Evolutionary conservation across 2,113 vertebrate genomes (phyloP).

Genomic region (Pseudopipra pipra): DNA sequence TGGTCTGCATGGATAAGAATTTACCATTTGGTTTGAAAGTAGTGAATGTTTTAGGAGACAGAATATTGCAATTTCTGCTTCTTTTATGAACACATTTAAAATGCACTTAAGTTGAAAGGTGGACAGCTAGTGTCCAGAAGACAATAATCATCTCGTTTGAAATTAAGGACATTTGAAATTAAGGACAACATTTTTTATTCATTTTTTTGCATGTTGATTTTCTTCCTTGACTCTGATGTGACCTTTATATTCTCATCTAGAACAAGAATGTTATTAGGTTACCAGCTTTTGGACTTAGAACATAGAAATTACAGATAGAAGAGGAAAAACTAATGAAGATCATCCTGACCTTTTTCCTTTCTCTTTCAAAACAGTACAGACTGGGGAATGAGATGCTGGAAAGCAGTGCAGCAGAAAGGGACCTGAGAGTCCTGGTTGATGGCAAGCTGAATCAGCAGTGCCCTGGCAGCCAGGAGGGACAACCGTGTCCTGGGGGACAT

Average conservation of each 20-base stretch:
- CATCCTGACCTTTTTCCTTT: rapidly evolving
- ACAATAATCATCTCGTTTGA: neutral
- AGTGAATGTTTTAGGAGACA: neutral
- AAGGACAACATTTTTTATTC: neutral
- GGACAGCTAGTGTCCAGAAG: neutral
- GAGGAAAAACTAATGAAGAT: neutral
- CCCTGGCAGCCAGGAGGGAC: neutral
- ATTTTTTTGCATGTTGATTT: neutral
- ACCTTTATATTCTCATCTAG: neutral
- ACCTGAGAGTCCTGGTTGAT: neutral
- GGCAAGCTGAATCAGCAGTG: neutral
- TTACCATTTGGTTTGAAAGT: neutral
- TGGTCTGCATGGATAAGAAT: neutral
- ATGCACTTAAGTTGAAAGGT: neutral
- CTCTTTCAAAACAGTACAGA: neutral
- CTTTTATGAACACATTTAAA: neutral
- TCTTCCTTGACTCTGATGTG: neutral
- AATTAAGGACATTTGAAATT: neutral
- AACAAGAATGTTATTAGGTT: neutral
- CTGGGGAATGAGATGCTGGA: neutral
- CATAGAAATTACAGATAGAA: neutral
- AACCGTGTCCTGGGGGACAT: neutral
- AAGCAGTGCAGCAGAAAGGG: neutral
- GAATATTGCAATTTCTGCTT: neutral
- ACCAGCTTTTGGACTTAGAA: neutral